Conservation (phyloP, 1,140 invertebrate species). For the Drosophila ercepeae region DNA sequence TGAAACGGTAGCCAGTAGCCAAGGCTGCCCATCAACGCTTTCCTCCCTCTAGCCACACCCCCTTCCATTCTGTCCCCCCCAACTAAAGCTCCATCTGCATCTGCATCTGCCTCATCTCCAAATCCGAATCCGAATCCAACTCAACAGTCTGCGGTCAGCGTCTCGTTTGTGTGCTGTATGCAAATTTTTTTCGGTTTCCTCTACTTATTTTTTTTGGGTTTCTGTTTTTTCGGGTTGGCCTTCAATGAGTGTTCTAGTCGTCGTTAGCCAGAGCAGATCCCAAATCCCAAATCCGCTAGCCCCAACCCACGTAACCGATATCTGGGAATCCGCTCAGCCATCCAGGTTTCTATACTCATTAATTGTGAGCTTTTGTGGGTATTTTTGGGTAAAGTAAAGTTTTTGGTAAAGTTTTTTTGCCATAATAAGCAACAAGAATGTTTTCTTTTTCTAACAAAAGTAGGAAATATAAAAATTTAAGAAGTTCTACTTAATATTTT, state of each 20-base stretch:
- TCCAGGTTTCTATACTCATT: conserved; percentile 5
- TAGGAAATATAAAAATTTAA: not conserved
- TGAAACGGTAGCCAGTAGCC: conserved; percentile 67
- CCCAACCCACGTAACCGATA: conserved; percentile 56
- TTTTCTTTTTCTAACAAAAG: not conserved
- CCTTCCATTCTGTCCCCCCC: conserved; percentile 27
- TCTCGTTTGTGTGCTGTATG: conserved; percentile 81
- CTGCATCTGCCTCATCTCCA: conserved; percentile 28
- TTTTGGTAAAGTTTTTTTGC: not conserved
- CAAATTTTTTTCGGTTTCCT: conserved; percentile 73
- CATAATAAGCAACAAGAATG: not conserved
- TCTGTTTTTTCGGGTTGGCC: conserved; percentile 35
- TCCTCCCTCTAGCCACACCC: conserved; percentile 9
- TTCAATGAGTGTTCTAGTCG: conserved; percentile 54
- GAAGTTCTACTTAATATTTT: not conserved
- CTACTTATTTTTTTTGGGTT: conserved; percentile 55
- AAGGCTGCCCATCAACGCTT: conserved; percentile 65
- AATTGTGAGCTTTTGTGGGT: not conserved
- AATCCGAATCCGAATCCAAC: not conserved
- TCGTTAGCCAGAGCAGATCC: conserved; percentile 42
- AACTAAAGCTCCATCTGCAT: conserved; percentile 33
- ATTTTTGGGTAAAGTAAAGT: too few relatives aligned
- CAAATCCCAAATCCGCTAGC: conserved; percentile 8
- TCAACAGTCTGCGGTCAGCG: conserved; percentile 48
- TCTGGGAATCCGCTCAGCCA: conserved; percentile 47